These are phyloP conservation scores for Odontamblyopus lacepedii DNA, from an alignment of 2,797 vertebrate species.

Conservation along the genomic window DNA sequence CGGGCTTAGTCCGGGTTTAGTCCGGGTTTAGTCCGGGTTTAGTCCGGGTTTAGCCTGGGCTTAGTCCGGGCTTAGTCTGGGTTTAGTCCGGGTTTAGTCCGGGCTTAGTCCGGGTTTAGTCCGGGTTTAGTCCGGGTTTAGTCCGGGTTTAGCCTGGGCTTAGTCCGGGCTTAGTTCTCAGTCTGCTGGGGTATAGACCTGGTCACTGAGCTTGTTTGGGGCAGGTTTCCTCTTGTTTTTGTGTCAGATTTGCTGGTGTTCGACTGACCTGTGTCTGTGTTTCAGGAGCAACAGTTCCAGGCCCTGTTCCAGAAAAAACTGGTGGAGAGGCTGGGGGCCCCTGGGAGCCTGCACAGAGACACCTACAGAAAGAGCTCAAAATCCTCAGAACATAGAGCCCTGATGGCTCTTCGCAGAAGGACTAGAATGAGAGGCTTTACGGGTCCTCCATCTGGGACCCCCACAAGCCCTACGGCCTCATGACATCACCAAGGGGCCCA, in stretches of 20 bases:
- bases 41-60: too few species aligned
- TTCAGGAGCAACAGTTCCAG: constrained; percentile 54
- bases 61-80: too few species aligned
- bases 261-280: neutral
- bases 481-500: neutral
- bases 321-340: constrained; percentile 36
- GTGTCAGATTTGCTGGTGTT: too few species aligned
- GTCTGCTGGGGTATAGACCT: too few species aligned
- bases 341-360: constrained; percentile 40
- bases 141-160: too few species aligned
- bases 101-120: too few species aligned
- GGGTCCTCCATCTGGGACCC: neutral
- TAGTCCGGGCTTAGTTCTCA: too few species aligned
- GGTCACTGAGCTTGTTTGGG: too few species aligned
- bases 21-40: too few species aligned
- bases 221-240: neutral
- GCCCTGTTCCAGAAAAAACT: constrained; percentile 53
- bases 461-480: neutral
- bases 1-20: too few species aligned
- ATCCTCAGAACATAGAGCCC: neutral
- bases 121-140: too few species aligned
- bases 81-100: too few species aligned
- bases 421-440: constrained; percentile 5
- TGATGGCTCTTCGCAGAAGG: constrained; percentile 19
- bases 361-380: constrained; percentile 32